Evolutionary conservation across 1,140 invertebrate species (phyloP).

Genomic region (Theocolax elegans): DNA sequence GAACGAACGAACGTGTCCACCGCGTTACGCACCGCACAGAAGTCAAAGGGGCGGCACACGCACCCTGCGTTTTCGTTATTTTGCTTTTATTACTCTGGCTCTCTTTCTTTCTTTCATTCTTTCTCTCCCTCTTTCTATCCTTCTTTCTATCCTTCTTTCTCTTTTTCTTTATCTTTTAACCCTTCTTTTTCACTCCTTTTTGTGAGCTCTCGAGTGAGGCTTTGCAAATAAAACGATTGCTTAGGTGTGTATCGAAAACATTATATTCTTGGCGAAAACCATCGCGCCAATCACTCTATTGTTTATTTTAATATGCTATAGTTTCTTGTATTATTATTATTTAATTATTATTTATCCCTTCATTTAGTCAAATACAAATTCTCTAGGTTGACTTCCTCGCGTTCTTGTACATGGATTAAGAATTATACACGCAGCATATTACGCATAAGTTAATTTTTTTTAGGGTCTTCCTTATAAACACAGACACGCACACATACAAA

Average conservation of each 20-base stretch:
- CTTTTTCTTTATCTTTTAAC: not conserved
- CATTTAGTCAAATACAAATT: no score
- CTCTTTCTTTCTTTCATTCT: not conserved
- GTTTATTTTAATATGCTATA: no score
- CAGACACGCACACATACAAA: no score
- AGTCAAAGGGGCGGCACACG: slow-evolving; percentile 54
- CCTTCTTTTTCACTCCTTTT: not conserved
- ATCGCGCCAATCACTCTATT: no score
- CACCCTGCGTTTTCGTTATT: slow-evolving; percentile 48
- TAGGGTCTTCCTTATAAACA: no score
- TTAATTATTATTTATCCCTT: no score
- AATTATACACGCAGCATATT: no score
- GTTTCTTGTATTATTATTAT: no score
- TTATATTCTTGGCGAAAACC: not conserved
- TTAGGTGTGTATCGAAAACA: not conserved
- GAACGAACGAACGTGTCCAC: slow-evolving; percentile 48
- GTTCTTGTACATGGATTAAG: no score
- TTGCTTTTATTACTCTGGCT: not conserved
- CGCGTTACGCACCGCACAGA: slow-evolving; percentile 59
- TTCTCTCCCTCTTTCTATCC: not conserved
- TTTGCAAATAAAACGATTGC: not conserved
- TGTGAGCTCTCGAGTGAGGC: not conserved
- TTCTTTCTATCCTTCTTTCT: not conserved
- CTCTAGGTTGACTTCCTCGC: no score
- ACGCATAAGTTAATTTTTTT: no score